These are phyloP conservation scores for Cavia aperea DNA, from an alignment of 2,113 vertebrate genomes.

Conservation along the genomic window DNA sequence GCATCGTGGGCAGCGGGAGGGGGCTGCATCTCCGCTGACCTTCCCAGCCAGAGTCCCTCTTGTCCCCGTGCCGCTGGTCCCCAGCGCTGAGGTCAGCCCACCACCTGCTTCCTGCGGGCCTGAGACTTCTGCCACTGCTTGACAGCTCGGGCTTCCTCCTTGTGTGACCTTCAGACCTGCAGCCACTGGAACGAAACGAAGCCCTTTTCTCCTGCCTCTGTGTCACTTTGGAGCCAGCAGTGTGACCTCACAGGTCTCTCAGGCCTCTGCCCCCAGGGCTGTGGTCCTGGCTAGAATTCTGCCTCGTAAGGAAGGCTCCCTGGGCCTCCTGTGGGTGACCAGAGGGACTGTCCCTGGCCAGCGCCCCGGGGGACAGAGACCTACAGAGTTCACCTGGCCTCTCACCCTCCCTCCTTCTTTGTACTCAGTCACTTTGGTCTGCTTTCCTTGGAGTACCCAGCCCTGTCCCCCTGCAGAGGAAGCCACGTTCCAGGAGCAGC, in stretches of 20 bases:
- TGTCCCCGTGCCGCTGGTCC: not conserved
- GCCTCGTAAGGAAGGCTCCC: constrained; percentile 47
- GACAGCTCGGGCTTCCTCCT: not conserved
- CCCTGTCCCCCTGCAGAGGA: not conserved
- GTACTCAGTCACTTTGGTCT: not conserved
- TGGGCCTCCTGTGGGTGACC: constrained; percentile 35
- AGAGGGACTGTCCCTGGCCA: constrained; percentile 62
- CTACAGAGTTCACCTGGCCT: not conserved
- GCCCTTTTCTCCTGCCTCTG: constrained; percentile 47
- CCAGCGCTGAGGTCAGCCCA: not conserved
- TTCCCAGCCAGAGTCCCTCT: not conserved
- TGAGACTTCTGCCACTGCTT: not conserved
- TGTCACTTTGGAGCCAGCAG: constrained; percentile 29
- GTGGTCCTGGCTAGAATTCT: constrained; percentile 44
- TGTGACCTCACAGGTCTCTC: constrained; percentile 45
- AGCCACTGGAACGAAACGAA: constrained; percentile 22
- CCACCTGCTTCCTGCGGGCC: not conserved
- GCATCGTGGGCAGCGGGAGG: not conserved
- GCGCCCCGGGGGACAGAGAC: constrained; percentile 28
- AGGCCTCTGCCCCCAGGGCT: constrained; percentile 44
- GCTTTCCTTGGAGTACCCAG: not conserved
- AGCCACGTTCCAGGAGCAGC: constrained; percentile 8
- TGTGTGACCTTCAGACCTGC: constrained; percentile 33
- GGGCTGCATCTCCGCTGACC: not conserved
- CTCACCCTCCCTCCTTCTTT: not conserved